Evolutionary conservation across 2,797 vertebrate genomes (phyloP).

Genomic region (Clamator glandarius): DNA sequence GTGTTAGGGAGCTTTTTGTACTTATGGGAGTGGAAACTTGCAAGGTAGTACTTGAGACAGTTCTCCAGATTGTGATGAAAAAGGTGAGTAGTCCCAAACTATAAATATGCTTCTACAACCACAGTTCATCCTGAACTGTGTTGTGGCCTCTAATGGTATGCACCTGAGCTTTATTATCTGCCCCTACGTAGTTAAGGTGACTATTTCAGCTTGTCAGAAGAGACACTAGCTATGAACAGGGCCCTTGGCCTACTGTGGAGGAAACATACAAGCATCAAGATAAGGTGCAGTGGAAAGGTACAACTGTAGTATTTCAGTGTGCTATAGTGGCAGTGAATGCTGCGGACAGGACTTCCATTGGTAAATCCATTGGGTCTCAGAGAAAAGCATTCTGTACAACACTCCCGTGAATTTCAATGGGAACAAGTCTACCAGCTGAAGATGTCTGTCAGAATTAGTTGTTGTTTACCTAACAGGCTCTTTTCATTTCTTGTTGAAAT

Average conservation of each 20-base stretch:
- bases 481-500: not conserved
- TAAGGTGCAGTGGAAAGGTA: not conserved
- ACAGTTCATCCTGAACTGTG: not conserved
- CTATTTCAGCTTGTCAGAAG: not conserved
- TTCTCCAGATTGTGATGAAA: not conserved
- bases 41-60: not conserved
- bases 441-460: not conserved
- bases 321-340: not conserved
- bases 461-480: not conserved
- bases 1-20: not conserved
- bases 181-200: not conserved
- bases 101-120: not conserved
- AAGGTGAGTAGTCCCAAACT: not conserved
- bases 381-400: not conserved
- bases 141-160: not conserved
- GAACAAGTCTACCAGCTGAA: not conserved
- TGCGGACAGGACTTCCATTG: not conserved
- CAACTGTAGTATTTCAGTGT: not conserved
- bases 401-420: not conserved
- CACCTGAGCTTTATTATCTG: not conserved
- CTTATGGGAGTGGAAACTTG: not conserved
- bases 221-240: not conserved
- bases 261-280: not conserved
- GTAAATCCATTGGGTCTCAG: not conserved
- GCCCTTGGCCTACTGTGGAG: not conserved